Conservation (phyloP, 2,797 vertebrate genomes). For the Cynodonichthys magdalenae region DNA sequence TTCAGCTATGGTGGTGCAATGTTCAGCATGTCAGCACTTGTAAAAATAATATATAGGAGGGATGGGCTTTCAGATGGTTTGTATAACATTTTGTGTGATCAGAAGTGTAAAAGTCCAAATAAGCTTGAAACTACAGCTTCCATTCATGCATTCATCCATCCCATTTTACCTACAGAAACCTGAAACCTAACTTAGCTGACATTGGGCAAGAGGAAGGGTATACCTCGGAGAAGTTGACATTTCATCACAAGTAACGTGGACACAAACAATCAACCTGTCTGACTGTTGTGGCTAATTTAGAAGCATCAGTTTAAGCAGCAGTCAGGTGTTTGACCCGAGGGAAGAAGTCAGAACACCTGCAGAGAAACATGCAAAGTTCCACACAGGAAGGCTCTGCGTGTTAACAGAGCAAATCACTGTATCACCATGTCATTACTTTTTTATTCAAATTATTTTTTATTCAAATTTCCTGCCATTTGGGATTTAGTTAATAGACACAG, state of each 20-base stretch:
- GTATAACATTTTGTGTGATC: not conserved
- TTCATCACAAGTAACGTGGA: not conserved
- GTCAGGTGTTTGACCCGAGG: not conserved
- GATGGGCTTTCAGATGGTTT: slow-evolving; percentile 24
- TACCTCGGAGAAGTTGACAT: not conserved
- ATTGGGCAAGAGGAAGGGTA: not conserved
- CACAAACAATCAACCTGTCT: not conserved
- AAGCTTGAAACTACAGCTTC: not conserved
- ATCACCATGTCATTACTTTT: not conserved
- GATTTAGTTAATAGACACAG: not conserved
- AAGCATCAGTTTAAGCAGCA: not conserved
- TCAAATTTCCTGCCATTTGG: not conserved
- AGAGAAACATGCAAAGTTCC: slow-evolving; percentile 11
- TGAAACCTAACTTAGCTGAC: not conserved
- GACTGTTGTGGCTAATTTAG: not conserved
- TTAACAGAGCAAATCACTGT: slow-evolving; percentile 1
- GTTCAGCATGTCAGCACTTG: slow-evolving; percentile 32
- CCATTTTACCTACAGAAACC: not conserved
- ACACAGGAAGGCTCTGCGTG: not conserved
- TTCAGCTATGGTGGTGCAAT: slow-evolving; percentile 18
- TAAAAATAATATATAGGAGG: slow-evolving; percentile 11
- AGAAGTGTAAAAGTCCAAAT: not conserved
- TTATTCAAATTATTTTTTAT: not conserved
- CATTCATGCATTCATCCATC: not conserved
- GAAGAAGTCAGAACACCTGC: not conserved